phyloP scores from a whole-genome alignment of 2,888 invertebrate genomes.

The Bibio marci region DNA sequence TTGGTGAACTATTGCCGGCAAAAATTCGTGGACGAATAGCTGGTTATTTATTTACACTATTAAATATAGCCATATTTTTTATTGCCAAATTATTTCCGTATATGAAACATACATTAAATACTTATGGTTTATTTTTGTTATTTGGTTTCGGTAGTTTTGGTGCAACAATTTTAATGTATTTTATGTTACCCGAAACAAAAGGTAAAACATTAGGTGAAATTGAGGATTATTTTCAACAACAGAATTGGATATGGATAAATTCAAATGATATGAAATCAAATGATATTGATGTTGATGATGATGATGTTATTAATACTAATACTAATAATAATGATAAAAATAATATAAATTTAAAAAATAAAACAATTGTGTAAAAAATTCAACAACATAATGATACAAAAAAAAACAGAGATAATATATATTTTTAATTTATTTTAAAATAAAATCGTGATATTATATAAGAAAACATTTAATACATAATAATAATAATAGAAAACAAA shows the following conservation, averaged over 20 bases:
- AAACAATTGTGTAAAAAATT: too few species aligned
- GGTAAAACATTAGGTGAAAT: slow-evolving; percentile 52
- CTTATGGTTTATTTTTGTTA: slow-evolving; percentile 50
- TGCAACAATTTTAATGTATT: slow-evolving; percentile 45
- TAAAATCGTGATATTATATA: too few species aligned
- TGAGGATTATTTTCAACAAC: slow-evolving; percentile 58
- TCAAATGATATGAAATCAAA: slow-evolving; percentile 14
- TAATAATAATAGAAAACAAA: too few species aligned
- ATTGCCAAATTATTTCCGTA: slow-evolving; percentile 54
- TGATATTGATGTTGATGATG: neutral
- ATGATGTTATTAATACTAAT: neutral
- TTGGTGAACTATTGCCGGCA: slow-evolving; percentile 57
- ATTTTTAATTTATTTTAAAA: too few species aligned
- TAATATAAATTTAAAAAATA: too few species aligned
- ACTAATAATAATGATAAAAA: too few species aligned
- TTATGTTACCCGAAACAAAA: slow-evolving; percentile 59
- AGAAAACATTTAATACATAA: too few species aligned
- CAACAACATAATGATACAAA: too few species aligned
- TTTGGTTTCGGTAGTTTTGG: slow-evolving; percentile 46
- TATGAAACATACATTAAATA: slow-evolving; percentile 39
- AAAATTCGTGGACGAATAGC: slow-evolving; percentile 56
- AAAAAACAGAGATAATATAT: too few species aligned
- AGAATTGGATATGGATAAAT: slow-evolving; percentile 42
- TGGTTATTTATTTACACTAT: slow-evolving; percentile 53
- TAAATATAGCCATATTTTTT: slow-evolving; percentile 48